phyloP scores from a whole-genome alignment of 2,797 vertebrate genomes.

The Coccyzus lansbergi region DNA sequence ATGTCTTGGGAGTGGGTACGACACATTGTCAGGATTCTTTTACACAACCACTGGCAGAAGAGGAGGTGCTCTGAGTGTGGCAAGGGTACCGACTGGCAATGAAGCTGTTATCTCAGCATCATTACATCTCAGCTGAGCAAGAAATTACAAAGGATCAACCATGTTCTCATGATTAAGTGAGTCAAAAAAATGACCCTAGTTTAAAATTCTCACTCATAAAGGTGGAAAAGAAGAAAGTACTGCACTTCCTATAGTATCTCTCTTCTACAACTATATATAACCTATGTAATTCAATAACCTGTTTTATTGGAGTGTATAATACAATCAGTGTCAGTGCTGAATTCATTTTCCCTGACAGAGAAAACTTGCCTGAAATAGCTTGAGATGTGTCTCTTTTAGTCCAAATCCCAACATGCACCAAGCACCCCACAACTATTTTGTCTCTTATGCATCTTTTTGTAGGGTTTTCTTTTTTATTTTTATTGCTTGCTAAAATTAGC shows the following conservation, averaged over 20 bases:
- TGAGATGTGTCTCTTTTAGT: not conserved
- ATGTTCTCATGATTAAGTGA: not conserved
- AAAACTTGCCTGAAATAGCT: not conserved
- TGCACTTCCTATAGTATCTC: not conserved
- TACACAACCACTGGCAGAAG: fast-evolving
- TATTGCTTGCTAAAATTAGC: not conserved
- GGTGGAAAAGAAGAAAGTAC: not conserved
- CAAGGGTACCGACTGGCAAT: not conserved
- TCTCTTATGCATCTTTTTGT: not conserved
- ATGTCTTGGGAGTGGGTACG: not conserved
- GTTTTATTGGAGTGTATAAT: not conserved
- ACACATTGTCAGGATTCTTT: not conserved
- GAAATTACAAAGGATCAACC: not conserved
- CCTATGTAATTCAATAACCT: not conserved
- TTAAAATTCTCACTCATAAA: not conserved
- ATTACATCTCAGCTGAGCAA: not conserved
- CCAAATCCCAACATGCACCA: not conserved
- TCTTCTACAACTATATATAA: not conserved
- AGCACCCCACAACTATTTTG: not conserved
- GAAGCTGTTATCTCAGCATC: not conserved
- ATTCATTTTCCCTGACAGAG: not conserved
- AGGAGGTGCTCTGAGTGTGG: fast-evolving
- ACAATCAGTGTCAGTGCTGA: not conserved
- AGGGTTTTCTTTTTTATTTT: not conserved
- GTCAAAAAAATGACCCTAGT: not conserved